Percentiles rank a stretch among this genome's conserved stretches.
Conservation (phyloP, 2,888 invertebrate species). For the Alloplasta piceator region DNA sequence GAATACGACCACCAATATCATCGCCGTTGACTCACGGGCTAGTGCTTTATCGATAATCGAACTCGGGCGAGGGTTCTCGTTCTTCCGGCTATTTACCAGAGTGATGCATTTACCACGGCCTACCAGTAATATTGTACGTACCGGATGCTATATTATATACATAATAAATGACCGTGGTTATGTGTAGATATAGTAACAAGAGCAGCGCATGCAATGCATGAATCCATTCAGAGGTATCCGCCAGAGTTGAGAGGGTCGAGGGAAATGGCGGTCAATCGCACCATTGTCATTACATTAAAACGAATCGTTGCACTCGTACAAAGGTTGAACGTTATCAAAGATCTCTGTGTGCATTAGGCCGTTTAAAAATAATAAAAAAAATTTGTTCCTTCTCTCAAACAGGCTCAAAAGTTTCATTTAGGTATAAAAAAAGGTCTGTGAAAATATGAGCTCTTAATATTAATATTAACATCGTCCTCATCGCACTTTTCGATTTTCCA, state of each 20-base stretch:
- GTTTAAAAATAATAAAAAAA: too few relatives aligned
- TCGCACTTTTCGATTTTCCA: too few relatives aligned
- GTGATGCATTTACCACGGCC: conserved; percentile 38
- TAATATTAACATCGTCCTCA: too few relatives aligned
- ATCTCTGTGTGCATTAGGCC: too few relatives aligned
- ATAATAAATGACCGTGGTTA: conserved; percentile 42
- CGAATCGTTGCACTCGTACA: conserved; percentile 9
- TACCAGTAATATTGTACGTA: conserved; percentile 46
- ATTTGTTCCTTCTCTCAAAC: too few relatives aligned
- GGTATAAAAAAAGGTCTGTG: too few relatives aligned
- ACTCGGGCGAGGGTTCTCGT: conserved; percentile 30
- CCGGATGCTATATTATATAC: conserved; percentile 40
- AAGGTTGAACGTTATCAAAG: background rate
- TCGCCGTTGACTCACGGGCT: background rate
- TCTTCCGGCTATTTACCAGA: conserved; percentile 53
- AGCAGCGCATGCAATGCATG: conserved; percentile 20
- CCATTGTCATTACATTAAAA: background rate
- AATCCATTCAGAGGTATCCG: conserved; percentile 15
- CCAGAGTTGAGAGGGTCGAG: background rate
- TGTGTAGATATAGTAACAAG: conserved; percentile 1
- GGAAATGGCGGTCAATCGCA: background rate
- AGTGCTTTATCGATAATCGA: conserved; percentile 58
- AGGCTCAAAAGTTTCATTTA: too few relatives aligned
- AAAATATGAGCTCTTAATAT: too few relatives aligned
- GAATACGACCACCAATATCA: conserved; percentile 3